phyloP scores from a whole-genome alignment of 1,140 invertebrate species.

The Aleiodes sp. region DNA sequence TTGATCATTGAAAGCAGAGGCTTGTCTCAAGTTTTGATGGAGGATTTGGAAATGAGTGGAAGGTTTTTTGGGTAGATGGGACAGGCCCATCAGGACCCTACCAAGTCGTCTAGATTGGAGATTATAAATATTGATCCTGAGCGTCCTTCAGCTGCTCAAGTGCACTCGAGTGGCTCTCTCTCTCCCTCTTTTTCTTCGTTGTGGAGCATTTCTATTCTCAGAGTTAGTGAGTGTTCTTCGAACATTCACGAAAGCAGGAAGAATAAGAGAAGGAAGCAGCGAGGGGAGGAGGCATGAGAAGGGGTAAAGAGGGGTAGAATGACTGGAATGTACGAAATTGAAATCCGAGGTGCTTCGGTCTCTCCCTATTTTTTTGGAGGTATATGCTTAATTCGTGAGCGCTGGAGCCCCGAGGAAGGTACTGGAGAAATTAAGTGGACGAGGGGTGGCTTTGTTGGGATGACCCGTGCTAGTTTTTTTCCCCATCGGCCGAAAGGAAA shows the following conservation, averaged over 20 bases:
- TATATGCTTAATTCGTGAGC: constrained; percentile 6
- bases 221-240: constrained; percentile 53
- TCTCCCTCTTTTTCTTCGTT: constrained; percentile 43
- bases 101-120: constrained; percentile 53
- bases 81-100: neutral
- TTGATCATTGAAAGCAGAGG: neutral
- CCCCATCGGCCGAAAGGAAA: no score
- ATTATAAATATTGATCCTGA: constrained; percentile 66
- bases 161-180: constrained; percentile 50
- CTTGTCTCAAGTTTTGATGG: neutral
- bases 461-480: neutral
- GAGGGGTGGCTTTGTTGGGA: neutral
- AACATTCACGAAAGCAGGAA: constrained; percentile 5
- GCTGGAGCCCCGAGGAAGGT: neutral
- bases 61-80: neutral
- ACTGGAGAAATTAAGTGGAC: constrained; percentile 5
- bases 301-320: neutral
- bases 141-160: constrained; percentile 57
- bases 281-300: neutral
- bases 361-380: neutral
- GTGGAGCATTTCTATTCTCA: constrained; percentile 60
- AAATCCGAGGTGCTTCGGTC: constrained; percentile 10
- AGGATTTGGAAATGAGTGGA: neutral
- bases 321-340: constrained; percentile 5
- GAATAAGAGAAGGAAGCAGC: neutral